Evolutionary conservation across 2,888 invertebrate species (phyloP).

Genomic region (Abrostola triplasia): DNA sequence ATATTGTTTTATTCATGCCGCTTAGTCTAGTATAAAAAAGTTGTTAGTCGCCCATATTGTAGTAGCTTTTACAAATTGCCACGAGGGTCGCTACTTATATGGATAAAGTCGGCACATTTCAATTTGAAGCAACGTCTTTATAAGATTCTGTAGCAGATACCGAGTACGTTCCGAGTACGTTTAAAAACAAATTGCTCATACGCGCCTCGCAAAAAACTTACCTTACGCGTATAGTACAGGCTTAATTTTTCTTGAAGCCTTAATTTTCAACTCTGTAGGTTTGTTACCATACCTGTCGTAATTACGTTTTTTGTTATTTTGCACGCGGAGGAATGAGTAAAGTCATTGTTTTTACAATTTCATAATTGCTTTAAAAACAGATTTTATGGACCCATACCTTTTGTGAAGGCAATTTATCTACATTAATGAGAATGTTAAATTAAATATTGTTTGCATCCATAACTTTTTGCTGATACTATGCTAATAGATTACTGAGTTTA

Average conservation of each 20-base stretch:
- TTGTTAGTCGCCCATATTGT: slow-evolving; percentile 30
- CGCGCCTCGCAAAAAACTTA: slow-evolving; percentile 21
- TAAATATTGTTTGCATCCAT: too few relatives aligned
- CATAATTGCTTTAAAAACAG: slow-evolving; percentile 7
- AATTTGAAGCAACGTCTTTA: slow-evolving; percentile 36
- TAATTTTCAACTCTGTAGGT: slow-evolving; percentile 25
- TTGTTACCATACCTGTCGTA: slow-evolving; percentile 31
- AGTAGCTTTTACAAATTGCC: slow-evolving; percentile 42
- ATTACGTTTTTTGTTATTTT: slow-evolving; percentile 22
- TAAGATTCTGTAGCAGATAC: slow-evolving; percentile 27
- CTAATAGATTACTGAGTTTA: slow-evolving; percentile 28
- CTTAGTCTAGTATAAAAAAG: slow-evolving; percentile 43
- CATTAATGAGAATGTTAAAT: not conserved
- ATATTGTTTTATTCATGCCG: slow-evolving; percentile 50
- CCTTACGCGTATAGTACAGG: slow-evolving; percentile 8
- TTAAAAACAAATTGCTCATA: slow-evolving; percentile 22
- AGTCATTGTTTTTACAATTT: slow-evolving; percentile 1
- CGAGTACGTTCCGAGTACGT: slow-evolving; percentile 9
- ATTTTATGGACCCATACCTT: not conserved
- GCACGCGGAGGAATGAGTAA: not conserved
- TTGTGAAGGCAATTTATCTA: not conserved
- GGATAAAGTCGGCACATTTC: slow-evolving; percentile 22
- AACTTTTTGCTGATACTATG: slow-evolving; percentile 5
- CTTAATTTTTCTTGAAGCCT: slow-evolving; percentile 20
- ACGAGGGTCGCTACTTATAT: slow-evolving; percentile 19